A percentile compares a stretch with the other conserved stretches of the same genome.
phyloP scores from a whole-genome alignment of 1,140 invertebrate species.

The Sinonovacula constricta region DNA sequence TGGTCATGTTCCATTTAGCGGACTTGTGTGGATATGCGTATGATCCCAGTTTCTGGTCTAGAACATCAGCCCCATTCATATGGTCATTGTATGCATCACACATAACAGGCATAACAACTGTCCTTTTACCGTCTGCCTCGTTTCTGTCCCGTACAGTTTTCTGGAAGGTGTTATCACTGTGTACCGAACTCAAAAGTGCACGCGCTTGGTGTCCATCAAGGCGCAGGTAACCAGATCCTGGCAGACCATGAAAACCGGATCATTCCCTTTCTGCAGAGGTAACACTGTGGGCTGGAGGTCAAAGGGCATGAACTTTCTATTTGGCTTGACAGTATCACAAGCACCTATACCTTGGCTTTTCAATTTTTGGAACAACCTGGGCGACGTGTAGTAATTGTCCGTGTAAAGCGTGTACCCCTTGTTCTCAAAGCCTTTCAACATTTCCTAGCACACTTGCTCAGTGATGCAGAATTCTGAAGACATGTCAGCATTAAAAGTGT shows the following conservation, averaged over 20 bases:
- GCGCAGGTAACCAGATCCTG: constrained; percentile 31
- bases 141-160: too few species aligned
- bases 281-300: constrained; percentile 1
- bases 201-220: constrained; percentile 42
- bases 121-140: background rate
- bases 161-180: too few species aligned
- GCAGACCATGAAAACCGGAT: too few species aligned
- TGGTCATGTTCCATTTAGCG: constrained; percentile 41
- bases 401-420: too few species aligned
- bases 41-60: too few species aligned
- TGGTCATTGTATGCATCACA: too few species aligned
- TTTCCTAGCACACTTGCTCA: constrained; percentile 10
- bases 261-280: constrained; percentile 15
- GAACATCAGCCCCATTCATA: too few species aligned
- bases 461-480: constrained; percentile 13
- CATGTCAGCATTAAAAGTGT: constrained; percentile 11
- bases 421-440: too few species aligned
- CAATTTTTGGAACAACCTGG: constrained; percentile 16
- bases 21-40: too few species aligned
- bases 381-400: constrained; percentile 26
- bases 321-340: constrained; percentile 38
- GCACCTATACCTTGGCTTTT: constrained; percentile 23
- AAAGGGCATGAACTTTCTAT: constrained; percentile 13
- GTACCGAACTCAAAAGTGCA: constrained; percentile 34
- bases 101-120: constrained; percentile 20